A percentile compares a stretch with the other conserved stretches of the same genome.
These are phyloP conservation scores for Heliothis subflexa DNA, from an alignment of 1,140 invertebrate genomes.

Conservation along the genomic window DNA sequence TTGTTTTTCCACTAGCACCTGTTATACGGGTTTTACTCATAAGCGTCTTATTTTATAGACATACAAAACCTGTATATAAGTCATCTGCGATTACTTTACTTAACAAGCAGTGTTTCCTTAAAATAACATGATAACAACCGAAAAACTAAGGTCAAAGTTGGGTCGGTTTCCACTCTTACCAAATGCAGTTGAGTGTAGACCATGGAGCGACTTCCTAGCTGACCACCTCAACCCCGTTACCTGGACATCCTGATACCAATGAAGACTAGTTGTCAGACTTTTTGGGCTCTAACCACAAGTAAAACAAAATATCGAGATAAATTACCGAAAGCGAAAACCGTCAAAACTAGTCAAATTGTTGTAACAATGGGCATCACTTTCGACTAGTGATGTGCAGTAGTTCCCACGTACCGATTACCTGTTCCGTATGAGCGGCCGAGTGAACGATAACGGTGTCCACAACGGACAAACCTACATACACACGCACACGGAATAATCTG, in stretches of 20 bases:
- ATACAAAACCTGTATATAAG: background rate
- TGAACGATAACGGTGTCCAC: constrained; percentile 55
- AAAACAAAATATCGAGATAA: background rate
- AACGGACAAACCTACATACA: constrained; percentile 50
- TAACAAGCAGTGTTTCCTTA: no score
- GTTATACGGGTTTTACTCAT: background rate
- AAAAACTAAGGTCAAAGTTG: no score
- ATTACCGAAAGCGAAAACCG: constrained; percentile 39
- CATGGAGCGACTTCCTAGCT: no score
- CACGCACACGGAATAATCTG: background rate
- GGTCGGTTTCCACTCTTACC: no score
- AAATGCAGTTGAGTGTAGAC: no score
- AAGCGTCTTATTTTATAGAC: background rate
- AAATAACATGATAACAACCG: no score
- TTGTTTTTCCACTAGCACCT: no score
- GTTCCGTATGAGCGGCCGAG: constrained; percentile 56
- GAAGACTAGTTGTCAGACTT: no score
- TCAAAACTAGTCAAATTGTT: background rate
- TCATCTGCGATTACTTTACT: no score
- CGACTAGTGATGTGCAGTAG: constrained; percentile 37
- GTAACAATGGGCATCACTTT: constrained; percentile 29
- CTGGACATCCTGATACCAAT: no score
- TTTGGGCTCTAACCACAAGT: no score
- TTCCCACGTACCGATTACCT: constrained; percentile 63
- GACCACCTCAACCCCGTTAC: no score